Base-by-base conservation (phyloP, 1,140 invertebrate genomes). In the Mya arenaria region DNA sequence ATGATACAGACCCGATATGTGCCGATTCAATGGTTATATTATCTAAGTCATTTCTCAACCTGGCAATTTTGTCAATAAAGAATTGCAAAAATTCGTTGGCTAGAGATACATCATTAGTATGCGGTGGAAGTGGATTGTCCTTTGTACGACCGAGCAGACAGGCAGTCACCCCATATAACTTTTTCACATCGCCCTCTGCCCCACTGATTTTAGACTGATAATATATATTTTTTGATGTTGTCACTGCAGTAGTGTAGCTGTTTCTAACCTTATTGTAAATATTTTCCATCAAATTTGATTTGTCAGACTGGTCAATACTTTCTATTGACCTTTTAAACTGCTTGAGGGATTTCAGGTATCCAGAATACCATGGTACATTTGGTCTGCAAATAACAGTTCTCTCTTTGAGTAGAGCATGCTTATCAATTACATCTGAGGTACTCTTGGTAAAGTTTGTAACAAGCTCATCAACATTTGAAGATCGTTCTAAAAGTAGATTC, bases 121-220 rank as follows among this genome's bases (percentile, higher is more conserved):
- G 36, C 5, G 65, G 65, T 23, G 65, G 65, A 37, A 68, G 23
- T 68, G 39, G 65, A 41, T 68, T 68, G 34, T 68, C 65, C 65
- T 39, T 68, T n/a, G 37, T 8, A 3, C 65, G 65, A 4, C 65
- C 65, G 32, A 44, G 65, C 65, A 68, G 23, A 10, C 23, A 4
- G 4, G 65, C 39, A 37, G 65, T 68, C 10, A 68, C 65, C 4
- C 37, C 23, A 44, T 68, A 39, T 23, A 68, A 25, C 15, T 68
- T 68, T 23, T 68, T 68, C 32, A 68, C 36, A 68, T 68, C 32
- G 4, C 65, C 36, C 36, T 68, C 65, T 68, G 65, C 65, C 32
- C 44, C 32, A 8, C 4, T 23, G 15, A 68, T 68, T 44, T 23
- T 68, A 4, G 3, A 28, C 65, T 68, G 32, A 68, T 44, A 68